Percentiles rank a stretch among this genome's conserved stretches.
Conservation (phyloP, 2,113 vertebrate genomes). For the Phylloscopus trochiloides region DNA sequence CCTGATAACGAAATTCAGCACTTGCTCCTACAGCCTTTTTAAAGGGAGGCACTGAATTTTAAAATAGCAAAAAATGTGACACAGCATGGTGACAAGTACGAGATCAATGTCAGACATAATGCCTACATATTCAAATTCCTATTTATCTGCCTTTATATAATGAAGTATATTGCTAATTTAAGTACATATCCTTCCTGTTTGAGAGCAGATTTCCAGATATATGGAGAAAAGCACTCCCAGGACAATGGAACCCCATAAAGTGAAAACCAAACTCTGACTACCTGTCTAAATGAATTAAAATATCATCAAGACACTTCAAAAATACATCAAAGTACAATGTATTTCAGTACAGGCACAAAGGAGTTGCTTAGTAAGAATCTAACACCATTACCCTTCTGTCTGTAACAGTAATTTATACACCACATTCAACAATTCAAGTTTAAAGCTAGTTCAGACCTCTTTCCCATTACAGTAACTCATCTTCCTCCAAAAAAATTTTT, state of each 20-base stretch:
- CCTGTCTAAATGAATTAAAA: background rate
- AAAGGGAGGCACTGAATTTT: constrained; percentile 1
- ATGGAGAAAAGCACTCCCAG: background rate
- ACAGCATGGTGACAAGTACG: constrained; percentile 41
- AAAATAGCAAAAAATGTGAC: constrained; percentile 42
- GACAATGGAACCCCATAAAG: background rate
- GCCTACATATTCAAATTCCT: background rate
- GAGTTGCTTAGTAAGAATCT: background rate
- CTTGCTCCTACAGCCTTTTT: constrained; percentile 43
- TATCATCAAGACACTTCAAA: background rate
- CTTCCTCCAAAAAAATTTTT: background rate
- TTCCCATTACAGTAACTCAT: background rate
- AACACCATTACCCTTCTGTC: background rate
- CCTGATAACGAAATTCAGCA: constrained; percentile 21
- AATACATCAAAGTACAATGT: background rate
- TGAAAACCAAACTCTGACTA: background rate
- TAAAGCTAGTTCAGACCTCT: background rate
- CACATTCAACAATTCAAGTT: background rate
- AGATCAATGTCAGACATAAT: constrained; percentile 42
- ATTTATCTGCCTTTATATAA: constrained; percentile 24
- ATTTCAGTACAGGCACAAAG: background rate
- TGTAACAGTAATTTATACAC: background rate
- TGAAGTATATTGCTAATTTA: background rate
- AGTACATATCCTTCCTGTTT: background rate
- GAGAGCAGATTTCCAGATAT: background rate